Conservation (phyloP, 2,113 vertebrate species). For the Malaclemys terrapin region DNA sequence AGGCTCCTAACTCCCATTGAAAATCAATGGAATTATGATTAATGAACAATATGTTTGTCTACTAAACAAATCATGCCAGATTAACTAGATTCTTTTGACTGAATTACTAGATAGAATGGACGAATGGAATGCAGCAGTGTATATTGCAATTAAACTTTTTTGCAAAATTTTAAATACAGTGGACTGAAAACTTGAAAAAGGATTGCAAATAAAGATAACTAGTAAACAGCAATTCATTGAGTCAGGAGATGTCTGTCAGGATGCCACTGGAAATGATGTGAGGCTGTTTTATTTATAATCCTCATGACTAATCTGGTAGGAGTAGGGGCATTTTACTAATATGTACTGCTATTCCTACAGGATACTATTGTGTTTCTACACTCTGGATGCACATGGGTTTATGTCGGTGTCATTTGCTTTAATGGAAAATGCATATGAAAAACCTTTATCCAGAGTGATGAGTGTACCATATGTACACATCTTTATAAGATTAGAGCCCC, state of each 20-base stretch:
- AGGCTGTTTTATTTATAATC: neutral
- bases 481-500: slow-evolving; percentile 64
- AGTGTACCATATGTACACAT: neutral
- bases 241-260: neutral
- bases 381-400: neutral
- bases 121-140: neutral
- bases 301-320: neutral
- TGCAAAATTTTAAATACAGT: neutral
- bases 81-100: neutral
- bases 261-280: neutral
- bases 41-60: neutral
- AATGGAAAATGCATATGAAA: neutral
- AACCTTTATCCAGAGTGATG: neutral
- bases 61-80: neutral
- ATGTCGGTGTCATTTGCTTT: neutral
- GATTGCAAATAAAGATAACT: neutral
- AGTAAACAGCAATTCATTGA: neutral
- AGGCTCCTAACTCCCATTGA: neutral
- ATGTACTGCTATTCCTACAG: neutral
- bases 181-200: neutral
- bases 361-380: neutral
- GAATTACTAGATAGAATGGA: neutral
- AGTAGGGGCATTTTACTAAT: neutral
- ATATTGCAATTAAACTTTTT: neutral
- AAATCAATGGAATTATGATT: neutral